Percentiles rank a stretch among this genome's conserved stretches.
phyloP scores from a whole-genome alignment of 1,140 invertebrate genomes.

The Tachypleus tridentatus region DNA sequence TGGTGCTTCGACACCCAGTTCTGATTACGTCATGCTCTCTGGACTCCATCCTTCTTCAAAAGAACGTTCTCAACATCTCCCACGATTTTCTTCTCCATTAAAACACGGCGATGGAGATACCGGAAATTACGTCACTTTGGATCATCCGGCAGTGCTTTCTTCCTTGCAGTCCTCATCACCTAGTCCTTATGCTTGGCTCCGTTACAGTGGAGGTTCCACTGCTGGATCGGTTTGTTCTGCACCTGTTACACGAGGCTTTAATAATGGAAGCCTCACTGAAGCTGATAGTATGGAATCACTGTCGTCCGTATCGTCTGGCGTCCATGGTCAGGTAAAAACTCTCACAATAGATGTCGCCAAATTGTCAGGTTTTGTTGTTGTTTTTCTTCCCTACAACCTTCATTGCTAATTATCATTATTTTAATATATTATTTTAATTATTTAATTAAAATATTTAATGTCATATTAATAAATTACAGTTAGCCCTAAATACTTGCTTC shows the following conservation, averaged over 20 bases:
- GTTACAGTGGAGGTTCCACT: conserved; percentile 28
- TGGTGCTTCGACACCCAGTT: conserved; percentile 12
- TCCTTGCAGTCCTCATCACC: too few species aligned
- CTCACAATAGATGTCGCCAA: too few species aligned
- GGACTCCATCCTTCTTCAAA: neutral
- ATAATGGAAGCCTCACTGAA: conserved; percentile 38
- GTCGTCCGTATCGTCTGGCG: conserved; percentile 42
- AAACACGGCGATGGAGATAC: neutral
- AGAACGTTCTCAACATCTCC: neutral
- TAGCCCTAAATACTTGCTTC: too few species aligned
- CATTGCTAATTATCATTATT: too few species aligned
- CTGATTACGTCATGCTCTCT: conserved; percentile 14
- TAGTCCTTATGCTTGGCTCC: conserved; percentile 45
- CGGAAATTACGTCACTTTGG: conserved; percentile 33
- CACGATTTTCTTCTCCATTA: conserved; percentile 7
- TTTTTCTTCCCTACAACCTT: too few species aligned
- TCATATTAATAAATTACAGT: too few species aligned
- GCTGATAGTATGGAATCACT: conserved; percentile 57
- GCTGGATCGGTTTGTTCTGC: too few species aligned
- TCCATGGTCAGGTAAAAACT: conserved; percentile 35
- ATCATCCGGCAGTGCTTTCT: conserved; percentile 14
- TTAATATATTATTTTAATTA: too few species aligned
- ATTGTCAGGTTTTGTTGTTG: too few species aligned
- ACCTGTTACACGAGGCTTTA: too few species aligned
- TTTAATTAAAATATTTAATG: too few species aligned